Conservation (phyloP, 2,797 vertebrate genomes). For the Leucoraja ocellata region DNA sequence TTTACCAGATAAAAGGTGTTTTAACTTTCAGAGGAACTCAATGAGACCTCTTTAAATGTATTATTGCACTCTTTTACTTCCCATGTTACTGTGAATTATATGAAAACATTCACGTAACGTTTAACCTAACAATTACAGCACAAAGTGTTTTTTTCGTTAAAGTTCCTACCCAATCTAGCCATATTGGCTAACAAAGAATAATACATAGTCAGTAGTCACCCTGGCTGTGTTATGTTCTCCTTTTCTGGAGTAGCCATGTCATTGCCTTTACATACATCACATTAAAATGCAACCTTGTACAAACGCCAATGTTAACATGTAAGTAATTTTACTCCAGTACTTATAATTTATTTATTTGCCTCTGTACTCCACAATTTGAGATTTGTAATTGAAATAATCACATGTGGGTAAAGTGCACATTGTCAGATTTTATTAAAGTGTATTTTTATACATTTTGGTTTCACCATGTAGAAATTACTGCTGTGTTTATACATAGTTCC, state of each 20-base stretch:
- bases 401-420: too few species aligned
- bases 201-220: not conserved
- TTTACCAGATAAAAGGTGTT: not conserved
- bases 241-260: not conserved
- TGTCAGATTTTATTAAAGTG: too few species aligned
- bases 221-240: not conserved
- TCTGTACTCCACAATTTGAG: too few species aligned
- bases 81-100: not conserved
- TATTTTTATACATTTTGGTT: too few species aligned
- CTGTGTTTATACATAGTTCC: too few species aligned
- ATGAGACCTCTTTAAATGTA: not conserved
- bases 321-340: conserved; percentile 19
- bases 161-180: not conserved
- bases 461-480: too few species aligned
- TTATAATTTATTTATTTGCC: not conserved
- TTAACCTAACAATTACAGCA: not conserved
- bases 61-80: conserved; percentile 10
- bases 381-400: too few species aligned
- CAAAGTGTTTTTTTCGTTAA: not conserved
- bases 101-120: not conserved
- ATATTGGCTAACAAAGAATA: conserved; percentile 19
- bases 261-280: not conserved
- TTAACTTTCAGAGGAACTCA: not conserved
- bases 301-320: conserved; percentile 26
- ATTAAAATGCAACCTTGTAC: conserved; percentile 11